phyloP scores from a whole-genome alignment of 2,113 vertebrate genomes.

The Nothobranchius furzeri region DNA sequence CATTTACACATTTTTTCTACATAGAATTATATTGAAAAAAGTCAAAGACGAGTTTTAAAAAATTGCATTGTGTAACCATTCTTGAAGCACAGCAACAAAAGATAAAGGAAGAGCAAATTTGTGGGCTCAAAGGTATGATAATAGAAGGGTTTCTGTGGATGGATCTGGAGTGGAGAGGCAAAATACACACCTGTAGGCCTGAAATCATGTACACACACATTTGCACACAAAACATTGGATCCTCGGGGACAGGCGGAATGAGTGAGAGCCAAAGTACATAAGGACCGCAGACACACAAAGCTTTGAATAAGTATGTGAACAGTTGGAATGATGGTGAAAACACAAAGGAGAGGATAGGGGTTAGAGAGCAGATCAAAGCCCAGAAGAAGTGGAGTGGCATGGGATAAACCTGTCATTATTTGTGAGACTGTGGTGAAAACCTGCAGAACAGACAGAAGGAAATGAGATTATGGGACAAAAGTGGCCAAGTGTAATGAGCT shows the following conservation, averaged over 20 bases:
- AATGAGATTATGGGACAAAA: slow-evolving; percentile 58
- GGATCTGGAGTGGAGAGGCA: slow-evolving; percentile 33
- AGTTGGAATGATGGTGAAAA: slow-evolving; percentile 30
- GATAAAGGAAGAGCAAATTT: slow-evolving; percentile 29
- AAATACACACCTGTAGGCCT: slow-evolving; percentile 49
- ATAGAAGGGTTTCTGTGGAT: slow-evolving; percentile 43
- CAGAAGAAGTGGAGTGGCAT: slow-evolving; percentile 8
- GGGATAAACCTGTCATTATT: slow-evolving; percentile 46
- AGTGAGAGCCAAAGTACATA: slow-evolving; percentile 12
- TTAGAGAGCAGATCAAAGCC: slow-evolving; percentile 30
- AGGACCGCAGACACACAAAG: slow-evolving; percentile 14
- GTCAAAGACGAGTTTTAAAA: background rate
- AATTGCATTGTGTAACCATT: background rate
- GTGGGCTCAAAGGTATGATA: slow-evolving; percentile 27
- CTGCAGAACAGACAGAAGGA: slow-evolving; percentile 38
- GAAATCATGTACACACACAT: slow-evolving; percentile 20
- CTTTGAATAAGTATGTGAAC: slow-evolving; percentile 31
- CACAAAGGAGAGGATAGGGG: slow-evolving; percentile 20
- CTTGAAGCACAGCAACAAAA: background rate
- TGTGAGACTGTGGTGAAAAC: slow-evolving; percentile 37
- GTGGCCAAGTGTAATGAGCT: slow-evolving; percentile 36
- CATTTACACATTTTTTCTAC: no score
- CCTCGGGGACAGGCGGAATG: background rate
- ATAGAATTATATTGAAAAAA: no score
- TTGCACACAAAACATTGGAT: slow-evolving; percentile 19